Base-by-base conservation (phyloP, 2,113 vertebrate genomes). In the Toxotes jaculatrix region DNA sequence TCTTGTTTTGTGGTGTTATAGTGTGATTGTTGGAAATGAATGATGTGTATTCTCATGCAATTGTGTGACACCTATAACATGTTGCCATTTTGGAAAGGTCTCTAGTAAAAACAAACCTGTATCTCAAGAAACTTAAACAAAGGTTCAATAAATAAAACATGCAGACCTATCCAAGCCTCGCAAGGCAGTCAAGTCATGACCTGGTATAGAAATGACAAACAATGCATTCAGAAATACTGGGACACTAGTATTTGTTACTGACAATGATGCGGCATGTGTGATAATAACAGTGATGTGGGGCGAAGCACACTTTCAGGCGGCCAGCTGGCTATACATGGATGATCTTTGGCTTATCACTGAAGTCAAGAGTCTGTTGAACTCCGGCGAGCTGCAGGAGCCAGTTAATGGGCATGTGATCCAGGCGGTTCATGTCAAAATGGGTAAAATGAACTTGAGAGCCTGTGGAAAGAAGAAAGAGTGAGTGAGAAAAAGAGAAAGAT, bases 401-500 rank as follows among this genome's bases (percentile, higher is more conserved):
- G 86, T 95, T 96, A 88, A 99, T 98, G 55, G 96, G 97, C 92
- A 96, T 94, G 72, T 98, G 97, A 91, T 97, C 97, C 91, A 98
- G 85, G 51, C 95, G 96, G 91, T 97, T 99, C 87, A 92, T 95
- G 88, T 99, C 96, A 65, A 95, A 94, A 83, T 99, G 97, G 66
- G 93, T 90, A 87, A 97, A 97, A 90, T 98, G 95, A 89, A 98
- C 86, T 77, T 92, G 87, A 70, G 96, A 94, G 73, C 96, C 98
- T 99, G 91, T 16, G 87, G 93, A 12, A 32, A 83, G 49, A 76
- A 67, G 45, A 93, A 69, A 74, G 16, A 70, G 88, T 77, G 78
- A 90, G 72, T 75, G 10, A 88, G 70, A 82, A 14, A 86, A 27
- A 21, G 2, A 43, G 14, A 34, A 56, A 53, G 1, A 17, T 38